Percentiles rank a stretch among this genome's conserved stretches.
Evolutionary conservation across 2,888 invertebrate genomes (phyloP).

Genomic region (Rhagonycha lutea): DNA sequence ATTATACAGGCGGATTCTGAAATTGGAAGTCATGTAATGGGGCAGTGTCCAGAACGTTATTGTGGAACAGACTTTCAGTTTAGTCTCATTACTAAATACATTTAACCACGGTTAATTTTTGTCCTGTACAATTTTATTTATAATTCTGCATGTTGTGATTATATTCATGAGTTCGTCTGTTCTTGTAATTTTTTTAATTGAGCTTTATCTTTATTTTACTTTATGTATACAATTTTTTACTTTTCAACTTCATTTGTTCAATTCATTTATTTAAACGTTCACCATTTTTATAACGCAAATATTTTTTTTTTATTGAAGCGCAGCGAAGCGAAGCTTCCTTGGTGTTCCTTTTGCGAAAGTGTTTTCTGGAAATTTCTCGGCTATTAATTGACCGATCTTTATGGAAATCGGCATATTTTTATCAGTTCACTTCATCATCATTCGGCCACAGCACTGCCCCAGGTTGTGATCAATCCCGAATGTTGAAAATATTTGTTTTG

Average conservation of each 20-base stretch:
- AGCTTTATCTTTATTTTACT: conserved; percentile 4
- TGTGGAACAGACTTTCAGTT: conserved; percentile 49
- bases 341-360: too few species aligned
- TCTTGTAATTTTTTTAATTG: conserved; percentile 28
- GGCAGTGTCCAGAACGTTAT: conserved; percentile 42
- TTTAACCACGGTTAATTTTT: conserved; percentile 53
- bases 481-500: too few species aligned
- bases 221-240: not conserved
- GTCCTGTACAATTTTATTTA: conserved; percentile 54
- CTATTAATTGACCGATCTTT: too few species aligned
- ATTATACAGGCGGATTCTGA: conserved; percentile 49
- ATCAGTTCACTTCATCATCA: too few species aligned
- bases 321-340: too few species aligned
- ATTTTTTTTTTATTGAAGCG: not conserved
- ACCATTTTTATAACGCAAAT: not conserved
- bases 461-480: too few species aligned
- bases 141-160: conserved; percentile 42
- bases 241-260: not conserved
- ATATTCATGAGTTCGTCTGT: conserved; percentile 27
- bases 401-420: too few species aligned
- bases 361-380: too few species aligned
- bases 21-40: conserved; percentile 53
- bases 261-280: not conserved
- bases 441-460: too few species aligned
- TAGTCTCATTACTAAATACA: conserved; percentile 52